phyloP scores from a whole-genome alignment of 2,113 vertebrate genomes.

The Cephalopholis sonnerati region DNA sequence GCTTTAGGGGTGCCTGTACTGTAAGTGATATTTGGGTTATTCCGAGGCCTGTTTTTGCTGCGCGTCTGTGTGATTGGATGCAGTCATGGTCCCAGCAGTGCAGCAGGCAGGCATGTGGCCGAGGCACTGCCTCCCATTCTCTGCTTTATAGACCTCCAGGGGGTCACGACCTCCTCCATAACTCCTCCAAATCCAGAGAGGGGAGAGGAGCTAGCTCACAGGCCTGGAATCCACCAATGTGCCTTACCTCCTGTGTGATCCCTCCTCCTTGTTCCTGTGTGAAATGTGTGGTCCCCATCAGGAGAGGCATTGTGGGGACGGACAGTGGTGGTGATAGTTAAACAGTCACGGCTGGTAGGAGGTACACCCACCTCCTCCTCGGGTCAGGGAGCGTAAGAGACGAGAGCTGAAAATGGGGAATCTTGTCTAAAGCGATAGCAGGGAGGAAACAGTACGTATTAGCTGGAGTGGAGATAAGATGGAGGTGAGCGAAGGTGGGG shows the following conservation, averaged over 20 bases:
- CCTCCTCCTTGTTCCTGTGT: constrained; percentile 17
- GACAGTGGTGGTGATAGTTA: constrained; percentile 61
- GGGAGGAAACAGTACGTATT: constrained; percentile 9
- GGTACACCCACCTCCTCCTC: constrained; percentile 49
- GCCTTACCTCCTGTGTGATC: constrained; percentile 52
- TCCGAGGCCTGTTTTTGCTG: constrained; percentile 61
- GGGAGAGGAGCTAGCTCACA: constrained; percentile 71
- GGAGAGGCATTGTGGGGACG: constrained; percentile 24
- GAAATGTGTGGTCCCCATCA: constrained; percentile 71
- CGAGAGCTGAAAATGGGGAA: constrained; percentile 36
- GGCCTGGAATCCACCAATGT: constrained; percentile 73
- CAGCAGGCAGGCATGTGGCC: constrained; percentile 57
- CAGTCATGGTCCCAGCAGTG: constrained; percentile 75
- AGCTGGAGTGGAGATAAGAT: not conserved
- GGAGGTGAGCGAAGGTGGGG: not conserved
- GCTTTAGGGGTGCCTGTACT: constrained; percentile 70
- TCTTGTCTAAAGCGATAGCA: constrained; percentile 19
- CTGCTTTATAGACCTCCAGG: constrained; percentile 77
- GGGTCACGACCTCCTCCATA: constrained; percentile 75
- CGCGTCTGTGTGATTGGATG: constrained; percentile 58
- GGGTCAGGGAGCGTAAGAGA: constrained; percentile 57
- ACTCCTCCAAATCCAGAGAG: constrained; percentile 68
- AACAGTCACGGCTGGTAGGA: constrained; percentile 69
- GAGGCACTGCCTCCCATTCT: constrained; percentile 57
- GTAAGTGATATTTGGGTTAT: constrained; percentile 82